Conservation (phyloP, 2,797 vertebrate genomes). For the Sebastes umbrosus region DNA sequence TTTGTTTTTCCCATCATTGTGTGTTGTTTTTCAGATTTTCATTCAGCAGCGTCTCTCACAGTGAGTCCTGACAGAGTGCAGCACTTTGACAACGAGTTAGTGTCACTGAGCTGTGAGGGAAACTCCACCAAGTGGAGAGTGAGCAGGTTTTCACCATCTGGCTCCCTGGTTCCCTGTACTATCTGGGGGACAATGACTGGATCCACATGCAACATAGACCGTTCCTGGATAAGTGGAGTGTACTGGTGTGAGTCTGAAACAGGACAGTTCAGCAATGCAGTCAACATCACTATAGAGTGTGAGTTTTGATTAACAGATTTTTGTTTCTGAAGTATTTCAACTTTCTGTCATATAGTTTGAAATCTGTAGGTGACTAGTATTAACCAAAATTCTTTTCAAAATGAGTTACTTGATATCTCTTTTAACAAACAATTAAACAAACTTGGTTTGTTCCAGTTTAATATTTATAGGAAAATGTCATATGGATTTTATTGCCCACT, state of each 20-base stretch:
- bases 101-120: slow-evolving; percentile 52
- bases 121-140: slow-evolving; percentile 39
- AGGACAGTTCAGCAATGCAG: slow-evolving; percentile 36
- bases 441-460: neutral
- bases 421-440: neutral
- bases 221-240: accelerated
- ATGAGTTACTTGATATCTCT: neutral
- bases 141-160: too few species aligned
- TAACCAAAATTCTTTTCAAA: neutral
- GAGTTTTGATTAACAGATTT: neutral
- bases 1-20: neutral
- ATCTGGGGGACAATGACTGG: neutral
- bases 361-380: neutral
- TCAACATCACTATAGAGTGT: slow-evolving; percentile 35
- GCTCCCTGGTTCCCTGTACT: neutral
- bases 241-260: slow-evolving; percentile 64
- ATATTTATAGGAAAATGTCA: neutral
- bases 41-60: slow-evolving; percentile 30
- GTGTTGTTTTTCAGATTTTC: slow-evolving; percentile 5
- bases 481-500: neutral
- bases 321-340: neutral
- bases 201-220: neutral
- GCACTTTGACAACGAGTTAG: slow-evolving; percentile 29
- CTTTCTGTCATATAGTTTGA: neutral
- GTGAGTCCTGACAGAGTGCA: slow-evolving; percentile 54